These are phyloP conservation scores for Psammodynastes pulverulentus DNA, from an alignment of 2,113 vertebrate genomes.

Conservation along the genomic window DNA sequence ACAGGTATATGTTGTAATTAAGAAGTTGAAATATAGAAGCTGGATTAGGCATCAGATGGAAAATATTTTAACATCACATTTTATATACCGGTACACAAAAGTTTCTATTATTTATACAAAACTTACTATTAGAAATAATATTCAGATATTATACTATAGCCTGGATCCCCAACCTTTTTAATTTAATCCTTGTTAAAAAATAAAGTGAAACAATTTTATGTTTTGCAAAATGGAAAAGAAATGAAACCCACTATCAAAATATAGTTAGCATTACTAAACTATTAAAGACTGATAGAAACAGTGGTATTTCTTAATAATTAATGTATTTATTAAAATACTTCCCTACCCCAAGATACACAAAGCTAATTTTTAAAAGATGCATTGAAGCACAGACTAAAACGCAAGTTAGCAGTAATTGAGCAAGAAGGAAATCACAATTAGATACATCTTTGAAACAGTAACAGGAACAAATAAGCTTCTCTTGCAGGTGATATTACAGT, in stretches of 20 bases:
- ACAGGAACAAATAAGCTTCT: too few species aligned
- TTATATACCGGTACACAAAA: neutral
- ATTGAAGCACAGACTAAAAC: neutral
- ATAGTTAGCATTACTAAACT: neutral
- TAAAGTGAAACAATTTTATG: neutral
- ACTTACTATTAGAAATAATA: slow-evolving; percentile 28
- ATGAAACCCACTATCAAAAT: neutral
- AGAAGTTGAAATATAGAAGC: neutral
- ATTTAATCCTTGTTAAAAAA: neutral
- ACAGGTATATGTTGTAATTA: neutral
- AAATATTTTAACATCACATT: neutral
- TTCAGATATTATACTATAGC: neutral
- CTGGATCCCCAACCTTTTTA: neutral
- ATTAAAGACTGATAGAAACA: neutral
- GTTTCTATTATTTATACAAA: neutral
- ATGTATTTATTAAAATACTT: neutral
- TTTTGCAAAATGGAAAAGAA: neutral
- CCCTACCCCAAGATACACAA: neutral
- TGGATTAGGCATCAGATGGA: slow-evolving; percentile 6
- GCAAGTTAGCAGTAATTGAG: neutral
- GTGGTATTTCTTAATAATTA: neutral
- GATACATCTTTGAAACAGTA: neutral
- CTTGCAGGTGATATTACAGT: neutral
- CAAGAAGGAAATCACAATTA: neutral
- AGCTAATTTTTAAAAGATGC: neutral